Evolutionary conservation across 1,140 invertebrate genomes (phyloP).

Genomic region (Gryon sp.): DNA sequence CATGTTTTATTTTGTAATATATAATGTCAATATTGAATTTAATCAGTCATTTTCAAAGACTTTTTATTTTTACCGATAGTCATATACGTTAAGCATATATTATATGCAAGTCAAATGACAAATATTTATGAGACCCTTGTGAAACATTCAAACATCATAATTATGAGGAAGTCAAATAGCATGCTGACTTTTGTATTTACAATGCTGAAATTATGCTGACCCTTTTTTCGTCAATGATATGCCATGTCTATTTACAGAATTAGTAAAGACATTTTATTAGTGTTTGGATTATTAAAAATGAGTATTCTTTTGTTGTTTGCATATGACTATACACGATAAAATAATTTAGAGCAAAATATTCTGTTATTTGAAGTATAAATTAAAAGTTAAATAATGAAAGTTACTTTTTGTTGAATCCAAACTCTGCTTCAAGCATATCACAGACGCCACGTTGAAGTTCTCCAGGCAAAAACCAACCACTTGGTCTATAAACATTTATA

Average conservation of each 20-base stretch:
- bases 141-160: too few species aligned
- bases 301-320: conserved; percentile 2
- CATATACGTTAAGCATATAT: neutral
- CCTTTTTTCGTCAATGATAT: conserved; percentile 5
- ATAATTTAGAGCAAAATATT: neutral
- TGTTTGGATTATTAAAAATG: conserved; percentile 31
- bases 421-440: conserved; percentile 43
- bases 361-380: too few species aligned
- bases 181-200: too few species aligned
- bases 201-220: too few species aligned
- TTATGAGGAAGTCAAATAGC: conserved; percentile 33
- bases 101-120: conserved; percentile 7
- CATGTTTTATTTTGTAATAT: too few species aligned
- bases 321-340: neutral
- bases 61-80: neutral
- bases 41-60: too few species aligned
- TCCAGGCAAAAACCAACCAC: conserved; percentile 48
- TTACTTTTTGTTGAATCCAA: conserved; percentile 50
- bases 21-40: too few species aligned
- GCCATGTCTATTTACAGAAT: conserved; percentile 32
- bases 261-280: conserved; percentile 35
- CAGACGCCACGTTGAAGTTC: conserved; percentile 48
- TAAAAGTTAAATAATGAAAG: conserved; percentile 1
- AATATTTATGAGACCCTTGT: too few species aligned
- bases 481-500: conserved; percentile 39